Evolutionary conservation across 2,113 vertebrate species (phyloP).

Genomic region (Limanda limanda): DNA sequence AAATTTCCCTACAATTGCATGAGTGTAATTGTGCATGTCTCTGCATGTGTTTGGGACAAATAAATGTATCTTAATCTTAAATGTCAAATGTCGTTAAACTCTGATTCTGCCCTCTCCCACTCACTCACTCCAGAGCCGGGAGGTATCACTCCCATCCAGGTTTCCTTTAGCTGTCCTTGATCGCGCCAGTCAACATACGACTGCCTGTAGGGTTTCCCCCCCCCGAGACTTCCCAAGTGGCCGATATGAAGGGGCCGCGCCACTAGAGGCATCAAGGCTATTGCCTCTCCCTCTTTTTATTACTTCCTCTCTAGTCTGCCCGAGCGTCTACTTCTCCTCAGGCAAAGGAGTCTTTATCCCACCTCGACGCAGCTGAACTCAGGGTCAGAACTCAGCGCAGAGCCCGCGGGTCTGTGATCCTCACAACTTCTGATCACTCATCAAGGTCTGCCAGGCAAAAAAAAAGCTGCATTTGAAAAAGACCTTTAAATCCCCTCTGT

Average conservation of each 20-base stretch:
- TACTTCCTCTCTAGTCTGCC: conserved; percentile 32
- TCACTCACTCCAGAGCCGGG: conserved; percentile 18
- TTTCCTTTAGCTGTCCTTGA: conserved; percentile 50
- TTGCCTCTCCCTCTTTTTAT: conserved; percentile 38
- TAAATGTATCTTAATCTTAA: too few species aligned
- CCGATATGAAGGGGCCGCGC: conserved; percentile 52
- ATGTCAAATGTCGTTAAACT: conserved; percentile 45
- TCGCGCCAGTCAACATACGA: conserved; percentile 39
- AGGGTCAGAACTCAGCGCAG: conserved; percentile 57
- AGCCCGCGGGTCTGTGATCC: conserved; percentile 58
- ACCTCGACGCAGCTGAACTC: conserved; percentile 55
- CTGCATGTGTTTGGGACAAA: too few species aligned
- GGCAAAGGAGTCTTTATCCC: conserved; percentile 62
- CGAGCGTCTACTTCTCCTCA: conserved; percentile 46
- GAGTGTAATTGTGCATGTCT: too few species aligned
- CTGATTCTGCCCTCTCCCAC: conserved; percentile 14
- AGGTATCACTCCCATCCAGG: conserved; percentile 29
- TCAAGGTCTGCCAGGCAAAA: conserved; percentile 53
- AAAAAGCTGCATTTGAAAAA: conserved; percentile 45
- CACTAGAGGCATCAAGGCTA: conserved; percentile 62
- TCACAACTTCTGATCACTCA: conserved; percentile 68
- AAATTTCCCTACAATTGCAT: too few species aligned
- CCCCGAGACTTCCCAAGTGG: conserved; percentile 45
- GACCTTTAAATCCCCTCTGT: conserved; percentile 34
- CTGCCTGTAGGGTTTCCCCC: conserved; percentile 43